A percentile compares a stretch with the other conserved stretches of the same genome.
Conservation (phyloP, 1,140 invertebrate genomes). For the Arctopsyche grandis region DNA sequence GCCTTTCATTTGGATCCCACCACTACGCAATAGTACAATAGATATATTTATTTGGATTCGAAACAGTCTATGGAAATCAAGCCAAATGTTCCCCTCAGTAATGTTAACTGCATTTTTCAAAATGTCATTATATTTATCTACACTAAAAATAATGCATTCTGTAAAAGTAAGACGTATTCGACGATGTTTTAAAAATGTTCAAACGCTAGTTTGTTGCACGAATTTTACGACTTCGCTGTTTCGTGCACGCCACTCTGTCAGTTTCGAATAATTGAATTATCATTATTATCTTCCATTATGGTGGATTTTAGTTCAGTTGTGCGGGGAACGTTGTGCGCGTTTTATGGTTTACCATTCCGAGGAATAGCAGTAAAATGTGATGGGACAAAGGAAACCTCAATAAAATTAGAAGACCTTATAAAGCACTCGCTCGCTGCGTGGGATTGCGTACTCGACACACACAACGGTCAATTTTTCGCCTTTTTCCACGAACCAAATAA, state of each 20-base stretch:
- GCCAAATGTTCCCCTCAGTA: no score
- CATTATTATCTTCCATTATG: constrained; percentile 20
- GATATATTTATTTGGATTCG: no score
- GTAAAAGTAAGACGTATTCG: no score
- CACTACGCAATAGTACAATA: no score
- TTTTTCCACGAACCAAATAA: no score
- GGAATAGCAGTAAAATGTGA: constrained; percentile 31
- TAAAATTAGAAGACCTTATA: constrained; percentile 30
- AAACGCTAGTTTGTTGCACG: background rate
- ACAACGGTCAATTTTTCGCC: constrained; percentile 14
- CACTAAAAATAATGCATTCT: no score
- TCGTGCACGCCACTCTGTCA: background rate
- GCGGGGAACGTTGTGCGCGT: constrained; percentile 2
- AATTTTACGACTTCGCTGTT: constrained; percentile 4
- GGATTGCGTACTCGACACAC: constrained; percentile 1
- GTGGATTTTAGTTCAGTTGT: background rate
- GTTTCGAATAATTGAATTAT: constrained; percentile 22
- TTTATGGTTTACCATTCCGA: constrained; percentile 22
- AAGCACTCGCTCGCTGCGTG: background rate
- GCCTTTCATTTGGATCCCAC: no score
- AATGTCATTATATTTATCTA: no score
- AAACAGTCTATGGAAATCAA: no score
- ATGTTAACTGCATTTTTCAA: no score
- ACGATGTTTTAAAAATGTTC: no score
- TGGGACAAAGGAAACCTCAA: constrained; percentile 24